Percentiles rank a stretch among this genome's conserved stretches.
Conservation (phyloP, 2,797 vertebrate genomes). For the Dallia pectoralis region DNA sequence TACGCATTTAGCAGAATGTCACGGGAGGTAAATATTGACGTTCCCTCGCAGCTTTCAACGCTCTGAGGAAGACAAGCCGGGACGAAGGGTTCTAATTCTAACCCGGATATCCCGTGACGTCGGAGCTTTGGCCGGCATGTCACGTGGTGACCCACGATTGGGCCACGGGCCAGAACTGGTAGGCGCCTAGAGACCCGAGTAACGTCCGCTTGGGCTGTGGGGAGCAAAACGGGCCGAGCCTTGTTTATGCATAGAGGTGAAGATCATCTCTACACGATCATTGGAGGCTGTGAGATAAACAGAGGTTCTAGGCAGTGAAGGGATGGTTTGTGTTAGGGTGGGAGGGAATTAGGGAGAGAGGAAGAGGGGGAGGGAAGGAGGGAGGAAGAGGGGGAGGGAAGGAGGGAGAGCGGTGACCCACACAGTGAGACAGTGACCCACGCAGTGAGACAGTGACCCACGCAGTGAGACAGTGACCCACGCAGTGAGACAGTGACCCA, state of each 20-base stretch:
- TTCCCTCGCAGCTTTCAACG: conserved; percentile 6
- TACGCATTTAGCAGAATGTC: conserved; percentile 60
- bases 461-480: conserved; percentile 53
- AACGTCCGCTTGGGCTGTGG: too few relatives aligned
- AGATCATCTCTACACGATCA: conserved; percentile 42
- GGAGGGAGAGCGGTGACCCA: not conserved
- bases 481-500: conserved; percentile 53
- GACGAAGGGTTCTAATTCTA: not conserved
- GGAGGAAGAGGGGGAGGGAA: not conserved
- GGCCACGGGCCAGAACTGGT: not conserved
- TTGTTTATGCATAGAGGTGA: conserved; percentile 6
- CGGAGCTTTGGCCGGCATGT: not conserved
- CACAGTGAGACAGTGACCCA: conserved; percentile 52
- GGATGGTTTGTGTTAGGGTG: conserved; percentile 4
- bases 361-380: not conserved
- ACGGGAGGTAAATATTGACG: conserved; percentile 52
- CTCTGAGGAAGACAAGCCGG: too few relatives aligned
- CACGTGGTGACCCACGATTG: not conserved
- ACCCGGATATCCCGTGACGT: not conserved
- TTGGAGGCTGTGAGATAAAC: conserved; percentile 33
- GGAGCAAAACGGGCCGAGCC: not conserved
- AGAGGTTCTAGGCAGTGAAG: conserved; percentile 11
- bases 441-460: conserved; percentile 42
- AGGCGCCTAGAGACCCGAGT: not conserved
- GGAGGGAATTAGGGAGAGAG: conserved; percentile 18